Evolutionary conservation across 2,113 vertebrate genomes (phyloP), one percentile per base, ranked within the genome.

Genomic region (Sclerurus mexicanus): DNA sequence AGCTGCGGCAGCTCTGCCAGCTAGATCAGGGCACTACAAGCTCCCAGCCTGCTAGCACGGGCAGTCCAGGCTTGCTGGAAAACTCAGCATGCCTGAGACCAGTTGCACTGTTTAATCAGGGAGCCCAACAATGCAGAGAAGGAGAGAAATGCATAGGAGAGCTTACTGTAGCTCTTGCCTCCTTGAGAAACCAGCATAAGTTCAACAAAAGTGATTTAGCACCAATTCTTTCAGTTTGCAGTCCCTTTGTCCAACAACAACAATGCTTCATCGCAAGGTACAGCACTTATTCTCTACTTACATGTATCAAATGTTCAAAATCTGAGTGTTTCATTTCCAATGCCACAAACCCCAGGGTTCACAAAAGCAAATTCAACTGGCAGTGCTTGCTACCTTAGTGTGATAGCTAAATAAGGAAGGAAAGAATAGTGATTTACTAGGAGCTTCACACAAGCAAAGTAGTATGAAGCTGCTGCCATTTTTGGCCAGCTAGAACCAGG

Each of bases 41-140:
- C 71, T 92, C 82, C 86, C 58, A 79, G 6, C 49, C 71, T 52
- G 25, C 8, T 33, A 52, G 44, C 74, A 67, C 42, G 20, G 27
- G 67, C 75, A 56, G 47, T 18, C 56, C 79, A 49, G 62, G 71
- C 71, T 72, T 42, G 39, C 77, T 72, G 39, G 21, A 56, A 56
- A 67, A 17, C 10, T 25, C 52, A 22, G 21, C 8, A 4, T 1
- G 6, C 50, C 24, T 31, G 19, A 85, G 12, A 53, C 13, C 25
- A 24, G 31, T 19, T 53, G 20, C 12, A 33, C 9, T 55, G 50
- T 23, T 71, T 50, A 74, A 66, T 62, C 37, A 33, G 7, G 18
- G 11, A 39, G 47, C 4, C 6, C 21, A 14, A 4, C 0, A 22
- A 79, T 24, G 24, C 1, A 50, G 4, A 50, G 27, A 16, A 44